Evolutionary conservation across 1,140 invertebrate species (phyloP), one percentile per base, ranked within the genome.

Genomic region (Vanessa tameamea): DNA sequence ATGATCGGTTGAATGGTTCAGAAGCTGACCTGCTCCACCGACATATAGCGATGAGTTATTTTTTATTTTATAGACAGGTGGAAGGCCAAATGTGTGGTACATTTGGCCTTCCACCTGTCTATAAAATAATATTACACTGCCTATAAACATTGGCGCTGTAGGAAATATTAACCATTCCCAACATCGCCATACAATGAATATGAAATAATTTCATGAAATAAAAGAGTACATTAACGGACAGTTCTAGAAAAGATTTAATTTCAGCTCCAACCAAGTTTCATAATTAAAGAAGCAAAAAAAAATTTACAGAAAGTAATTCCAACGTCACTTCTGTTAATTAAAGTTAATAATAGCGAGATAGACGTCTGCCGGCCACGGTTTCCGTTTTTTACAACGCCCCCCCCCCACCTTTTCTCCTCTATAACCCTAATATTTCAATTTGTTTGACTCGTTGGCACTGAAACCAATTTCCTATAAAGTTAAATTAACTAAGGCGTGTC

Each of bases 381-480:
- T 70, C 64, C 68, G 63, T 55, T 51, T 15, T n/a, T 51, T 1
- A n/a, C 13, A 51, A 3, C 67, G 16, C 65, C 55, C 47, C 48
- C 64, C n/a, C 43, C 55, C n/a, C 53, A 20, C 51, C 47, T 63
- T 53, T 50, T 14, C 43, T 16, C 23, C 20, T 37, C 23, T 57
- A 47, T 47, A 69, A 71, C 67, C 47, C 64, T 73, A 75, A 76
- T 76, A 76, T 78, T 78, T 78, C 77, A 78, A 78, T 78, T 73
- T 77, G 67, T 77, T 69, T 69, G 71, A 69, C 71, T 69, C 64
- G 53, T 70, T 73, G 67, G 67, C 71, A 61, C 61, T 66, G 73
- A 76, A 76, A 72, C 73, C 77, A 78, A 78, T 78, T 78, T 78
- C 77, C 73, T 75, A 76, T 77, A 66, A 75, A 78, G 73, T 78